Evolutionary conservation across 92 coral and sea anemone species (phyloP).

Genomic region (Zoanthus solanderi): DNA sequence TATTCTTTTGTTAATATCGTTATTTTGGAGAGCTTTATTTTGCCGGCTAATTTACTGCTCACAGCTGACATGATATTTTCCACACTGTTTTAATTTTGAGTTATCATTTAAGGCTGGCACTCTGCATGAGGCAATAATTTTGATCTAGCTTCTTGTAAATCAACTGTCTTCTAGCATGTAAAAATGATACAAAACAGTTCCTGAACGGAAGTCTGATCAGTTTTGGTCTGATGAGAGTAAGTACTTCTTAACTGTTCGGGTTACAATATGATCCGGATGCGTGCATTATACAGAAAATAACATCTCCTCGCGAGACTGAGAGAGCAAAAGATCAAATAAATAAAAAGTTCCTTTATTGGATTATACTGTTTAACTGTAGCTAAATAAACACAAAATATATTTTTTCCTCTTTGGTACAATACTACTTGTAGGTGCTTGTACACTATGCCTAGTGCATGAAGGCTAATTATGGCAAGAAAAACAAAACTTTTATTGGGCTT

Average conservation of each 20-base stretch:
- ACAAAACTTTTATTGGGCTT: too few species aligned
- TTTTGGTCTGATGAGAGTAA: background rate
- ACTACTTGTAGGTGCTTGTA: too few species aligned
- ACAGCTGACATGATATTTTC: too few species aligned
- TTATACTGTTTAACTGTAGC: background rate
- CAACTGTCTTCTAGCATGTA: background rate
- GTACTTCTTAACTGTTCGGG: background rate
- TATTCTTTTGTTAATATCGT: too few species aligned
- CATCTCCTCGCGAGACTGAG: background rate
- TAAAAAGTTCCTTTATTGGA: background rate
- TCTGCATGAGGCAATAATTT: conserved; percentile 6
- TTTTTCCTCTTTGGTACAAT: background rate
- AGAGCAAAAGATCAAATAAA: background rate
- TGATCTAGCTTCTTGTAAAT: background rate
- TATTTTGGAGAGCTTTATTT: too few species aligned
- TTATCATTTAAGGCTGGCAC: background rate
- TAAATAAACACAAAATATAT: background rate
- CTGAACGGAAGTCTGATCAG: conserved; percentile 21
- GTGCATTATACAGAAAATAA: background rate
- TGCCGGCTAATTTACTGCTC: too few species aligned
- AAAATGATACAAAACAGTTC: conserved; percentile 5
- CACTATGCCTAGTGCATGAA: too few species aligned
- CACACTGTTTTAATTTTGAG: too few species aligned
- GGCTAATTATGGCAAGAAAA: too few species aligned
- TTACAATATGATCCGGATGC: background rate